Conservation (phyloP, 2,113 vertebrate species). For the Centrocercus urophasianus region DNA sequence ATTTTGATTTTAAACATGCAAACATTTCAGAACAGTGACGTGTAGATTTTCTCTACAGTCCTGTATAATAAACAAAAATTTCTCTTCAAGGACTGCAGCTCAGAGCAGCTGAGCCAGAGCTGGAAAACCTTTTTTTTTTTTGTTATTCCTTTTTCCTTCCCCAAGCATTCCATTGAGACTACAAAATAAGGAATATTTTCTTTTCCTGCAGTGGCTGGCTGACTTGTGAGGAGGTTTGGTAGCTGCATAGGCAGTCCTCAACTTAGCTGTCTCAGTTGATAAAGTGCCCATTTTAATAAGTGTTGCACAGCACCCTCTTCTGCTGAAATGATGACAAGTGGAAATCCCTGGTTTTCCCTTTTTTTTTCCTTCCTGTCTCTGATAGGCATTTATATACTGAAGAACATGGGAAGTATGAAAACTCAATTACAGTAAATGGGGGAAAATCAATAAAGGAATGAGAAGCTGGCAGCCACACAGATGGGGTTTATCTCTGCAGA, state of each 20-base stretch:
- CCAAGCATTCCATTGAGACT: neutral
- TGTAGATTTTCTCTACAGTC: neutral
- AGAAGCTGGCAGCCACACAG: constrained; percentile 29
- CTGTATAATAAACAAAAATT: neutral
- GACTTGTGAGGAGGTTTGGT: neutral
- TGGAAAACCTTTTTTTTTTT: neutral
- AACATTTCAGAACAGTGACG: neutral
- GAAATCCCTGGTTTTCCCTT: neutral
- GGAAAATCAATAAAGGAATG: constrained; percentile 46
- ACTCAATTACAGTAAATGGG: constrained; percentile 54
- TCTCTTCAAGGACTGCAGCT: neutral
- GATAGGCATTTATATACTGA: constrained; percentile 44
- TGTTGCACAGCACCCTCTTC: constrained; percentile 53
- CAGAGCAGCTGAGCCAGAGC: neutral
- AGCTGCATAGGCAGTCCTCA: neutral
- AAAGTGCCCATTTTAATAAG: constrained; percentile 15
- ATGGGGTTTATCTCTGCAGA: neutral
- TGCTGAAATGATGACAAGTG: constrained; percentile 30
- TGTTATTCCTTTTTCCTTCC: neutral
- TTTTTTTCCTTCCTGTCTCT: neutral
- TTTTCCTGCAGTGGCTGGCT: neutral
- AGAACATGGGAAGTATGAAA: constrained; percentile 48
- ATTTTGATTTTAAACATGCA: neutral
- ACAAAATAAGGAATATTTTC: neutral
- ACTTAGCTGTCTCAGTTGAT: neutral